These are phyloP conservation scores for Drosophila birchii DNA, from an alignment of 2,888 invertebrate genomes.

Conservation along the genomic window DNA sequence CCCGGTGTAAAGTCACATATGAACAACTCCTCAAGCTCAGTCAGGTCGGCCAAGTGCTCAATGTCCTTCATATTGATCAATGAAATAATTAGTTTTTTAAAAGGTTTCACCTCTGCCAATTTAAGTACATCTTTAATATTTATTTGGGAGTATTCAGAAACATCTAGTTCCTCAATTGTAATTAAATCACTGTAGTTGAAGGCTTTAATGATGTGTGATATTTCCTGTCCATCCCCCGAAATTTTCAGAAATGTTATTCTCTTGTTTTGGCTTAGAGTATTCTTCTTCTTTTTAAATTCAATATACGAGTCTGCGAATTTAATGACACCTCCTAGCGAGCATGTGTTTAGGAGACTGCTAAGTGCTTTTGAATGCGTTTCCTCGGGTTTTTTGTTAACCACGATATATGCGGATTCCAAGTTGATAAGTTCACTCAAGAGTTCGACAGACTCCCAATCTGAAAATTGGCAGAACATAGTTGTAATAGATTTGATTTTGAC, in stretches of 20 bases:
- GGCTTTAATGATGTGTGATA: background rate
- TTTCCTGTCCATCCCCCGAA: accelerated
- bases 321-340: background rate
- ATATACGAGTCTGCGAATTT: accelerated
- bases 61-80: background rate
- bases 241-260: background rate
- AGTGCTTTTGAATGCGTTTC: background rate
- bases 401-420: background rate
- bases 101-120: background rate
- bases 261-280: background rate
- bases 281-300: background rate
- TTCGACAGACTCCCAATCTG: background rate
- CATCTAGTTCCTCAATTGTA: background rate
- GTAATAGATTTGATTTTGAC: background rate
- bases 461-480: background rate
- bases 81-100: background rate
- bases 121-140: background rate
- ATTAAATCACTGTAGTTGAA: background rate
- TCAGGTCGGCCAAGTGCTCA: background rate
- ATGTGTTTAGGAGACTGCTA: background rate
- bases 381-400: background rate
- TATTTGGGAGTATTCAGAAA: background rate
- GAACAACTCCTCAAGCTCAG: background rate
- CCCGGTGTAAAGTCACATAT: background rate
- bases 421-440: background rate